phyloP scores from a whole-genome alignment of 2,888 invertebrate species.

The Muscina levida region DNA sequence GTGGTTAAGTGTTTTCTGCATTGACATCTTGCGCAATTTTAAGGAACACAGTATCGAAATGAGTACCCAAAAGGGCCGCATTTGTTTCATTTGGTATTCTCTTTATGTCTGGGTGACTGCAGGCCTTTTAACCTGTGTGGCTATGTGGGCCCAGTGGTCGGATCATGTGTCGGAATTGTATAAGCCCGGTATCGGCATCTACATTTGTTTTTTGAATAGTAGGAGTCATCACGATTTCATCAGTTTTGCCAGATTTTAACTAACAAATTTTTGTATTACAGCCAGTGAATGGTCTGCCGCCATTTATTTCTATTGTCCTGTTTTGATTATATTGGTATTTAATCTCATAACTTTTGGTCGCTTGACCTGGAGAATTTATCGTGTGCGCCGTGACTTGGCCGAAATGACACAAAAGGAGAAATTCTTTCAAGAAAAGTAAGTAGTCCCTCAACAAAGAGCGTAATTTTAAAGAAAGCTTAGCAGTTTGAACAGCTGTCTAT shows the following conservation, averaged over 20 bases:
- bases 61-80: slow-evolving; percentile 15
- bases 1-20: slow-evolving; percentile 91
- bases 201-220: slow-evolving; percentile 82
- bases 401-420: slow-evolving; percentile 67
- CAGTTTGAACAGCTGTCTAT: neutral
- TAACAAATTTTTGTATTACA: neutral
- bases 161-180: slow-evolving; percentile 19
- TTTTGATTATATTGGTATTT: slow-evolving; percentile 72
- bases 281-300: slow-evolving; percentile 69
- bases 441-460: neutral
- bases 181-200: slow-evolving; percentile 79
- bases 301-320: slow-evolving; percentile 74
- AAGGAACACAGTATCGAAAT: slow-evolving; percentile 25
- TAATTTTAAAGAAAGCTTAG: too few species aligned
- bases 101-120: slow-evolving; percentile 68
- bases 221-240: too few species aligned
- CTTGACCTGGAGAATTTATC: slow-evolving; percentile 72
- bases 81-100: slow-evolving; percentile 65
- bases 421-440: neutral
- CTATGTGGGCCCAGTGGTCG: slow-evolving; percentile 68
- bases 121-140: neutral
- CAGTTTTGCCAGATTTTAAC: too few species aligned
- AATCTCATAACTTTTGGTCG: slow-evolving; percentile 73
- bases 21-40: slow-evolving; percentile 86
- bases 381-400: slow-evolving; percentile 70